Base-by-base conservation (phyloP, 1,140 invertebrate genomes). In the Papilio polytes region DNA sequence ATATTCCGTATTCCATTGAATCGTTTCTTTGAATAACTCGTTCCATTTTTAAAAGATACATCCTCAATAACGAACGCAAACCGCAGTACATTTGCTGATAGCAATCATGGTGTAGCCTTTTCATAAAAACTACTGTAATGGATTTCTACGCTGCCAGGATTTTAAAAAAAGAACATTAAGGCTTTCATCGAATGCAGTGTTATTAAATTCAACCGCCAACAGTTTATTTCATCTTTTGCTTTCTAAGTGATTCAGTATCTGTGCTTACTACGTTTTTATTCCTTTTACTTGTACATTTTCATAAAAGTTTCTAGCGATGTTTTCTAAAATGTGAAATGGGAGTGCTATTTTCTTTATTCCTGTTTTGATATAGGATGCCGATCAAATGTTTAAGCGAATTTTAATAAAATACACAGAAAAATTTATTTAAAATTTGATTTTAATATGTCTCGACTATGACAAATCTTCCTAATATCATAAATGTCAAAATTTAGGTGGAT, bases 11-110 rank as follows among this genome's bases (percentile, higher is more conserved):
- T 48, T 74, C 41, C 41, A 48, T 74, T 48, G 41, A 74, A 48
- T 22, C 18, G 51, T 74, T 74, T 74, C 44, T 44, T 74, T 51
- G 41, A 74, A 74, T 51, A 51, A 74, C 73, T 48, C 20, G n/a
- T 2, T 46, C 3, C 36, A 74, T 48, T 74, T 46, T 74, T 74
- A 22, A 48, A 46, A 63, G 76, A 78, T 78, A 63, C 76, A 59
- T 20, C 76, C 12, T 48, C 36, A 77, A 44, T 63, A 78, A 44
- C 77, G 18, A 78, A 63, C 13, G 53, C 31, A 31, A 44, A 63
- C 77, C 77, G 77, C 77, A 78, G 77, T 63, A 18, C 77, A 78
- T 78, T 78, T 78, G 77, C 77, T 66, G 56, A 78, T 78, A 78
- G 77, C 56, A 66, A 78, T 78, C 77, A 78, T 78, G 77, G 77